Base-by-base conservation (phyloP, 1,140 invertebrate genomes). In the Batillaria attramentaria region DNA sequence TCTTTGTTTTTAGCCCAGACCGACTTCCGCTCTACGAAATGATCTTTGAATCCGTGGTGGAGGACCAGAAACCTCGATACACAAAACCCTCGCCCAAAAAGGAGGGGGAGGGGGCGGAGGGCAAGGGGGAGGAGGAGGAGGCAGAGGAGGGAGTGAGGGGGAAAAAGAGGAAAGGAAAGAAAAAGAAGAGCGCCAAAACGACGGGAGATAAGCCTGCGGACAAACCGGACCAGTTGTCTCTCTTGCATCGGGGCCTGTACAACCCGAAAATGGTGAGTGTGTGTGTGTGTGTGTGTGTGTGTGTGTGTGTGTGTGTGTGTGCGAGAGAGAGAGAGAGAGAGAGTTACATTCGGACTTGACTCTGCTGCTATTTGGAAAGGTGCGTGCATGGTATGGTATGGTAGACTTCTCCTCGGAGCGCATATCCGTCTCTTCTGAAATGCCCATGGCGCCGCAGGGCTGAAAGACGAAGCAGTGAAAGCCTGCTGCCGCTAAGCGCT, bases 1-100 rank as follows among this genome's bases (percentile, higher is more conserved):
- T n/a, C n/a, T n/a, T n/a, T n/a, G n/a, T n/a, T 70, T 46, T 10
- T 83, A 90, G 89, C 75, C 86, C 85, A 28, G 88, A 89, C 43
- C 79, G 88, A 60, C 79, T 90, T 20, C 88, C 89, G 10, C 86
- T 83, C 46, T 90, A 90, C 83, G 87, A 90, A 74, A 82, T 87
- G 20, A 81, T 90, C 13, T 90, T 89, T 68, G 84, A 85, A 33
- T 81, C 83, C 28, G 81, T 83, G 1, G 81, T 90, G 4, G 79
- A 80, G 37, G 79, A 86, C 20, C 88, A 90, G 70, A 79, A 79
- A 13, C 83, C 84, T 60, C 80, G 79, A 42, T 89, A 87, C 70
- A 66, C 43, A 2, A 81, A 78, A 6, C 66, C 79, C 2, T 31
- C 79, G 33, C 50, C 74, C 5, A 41, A 69, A 28, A 69, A 46